Conservation (phyloP, 2,797 vertebrate species). For the Falco peregrinus region DNA sequence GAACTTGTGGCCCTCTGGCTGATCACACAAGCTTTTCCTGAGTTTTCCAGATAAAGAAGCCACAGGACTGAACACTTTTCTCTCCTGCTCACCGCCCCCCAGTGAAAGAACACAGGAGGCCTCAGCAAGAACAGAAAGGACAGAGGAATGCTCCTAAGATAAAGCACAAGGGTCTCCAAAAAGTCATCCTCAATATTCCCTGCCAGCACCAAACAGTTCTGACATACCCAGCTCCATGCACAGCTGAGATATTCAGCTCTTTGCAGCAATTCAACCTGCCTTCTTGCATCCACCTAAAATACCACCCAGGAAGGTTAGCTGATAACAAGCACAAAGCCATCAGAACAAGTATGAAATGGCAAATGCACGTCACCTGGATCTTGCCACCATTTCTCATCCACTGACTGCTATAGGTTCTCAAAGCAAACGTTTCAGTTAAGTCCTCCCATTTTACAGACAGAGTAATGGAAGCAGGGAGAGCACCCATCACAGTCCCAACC, state of each 20-base stretch:
- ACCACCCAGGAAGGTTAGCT: neutral
- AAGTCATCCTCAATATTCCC: neutral
- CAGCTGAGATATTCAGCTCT: neutral
- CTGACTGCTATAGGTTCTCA: neutral
- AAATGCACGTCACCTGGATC: neutral
- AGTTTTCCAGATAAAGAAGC: constrained; percentile 53
- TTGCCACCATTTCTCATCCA: neutral
- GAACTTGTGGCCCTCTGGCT: neutral
- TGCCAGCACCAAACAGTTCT: neutral
- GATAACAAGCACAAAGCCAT: neutral
- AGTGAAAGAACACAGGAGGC: neutral
- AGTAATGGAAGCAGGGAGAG: neutral
- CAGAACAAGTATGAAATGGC: neutral
- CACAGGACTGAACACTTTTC: constrained; percentile 47
- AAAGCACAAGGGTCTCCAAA: neutral
- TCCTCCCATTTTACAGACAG: neutral
- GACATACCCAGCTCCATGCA: neutral
- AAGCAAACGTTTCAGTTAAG: neutral
- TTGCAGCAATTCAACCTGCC: neutral
- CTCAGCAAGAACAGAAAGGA: neutral
- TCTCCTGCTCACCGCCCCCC: neutral
- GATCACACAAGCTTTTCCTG: neutral
- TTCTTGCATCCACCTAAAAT: neutral
- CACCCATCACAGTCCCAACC: neutral
- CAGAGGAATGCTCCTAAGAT: neutral